Conservation (phyloP, 2,888 invertebrate genomes). For the Antitype chi region DNA sequence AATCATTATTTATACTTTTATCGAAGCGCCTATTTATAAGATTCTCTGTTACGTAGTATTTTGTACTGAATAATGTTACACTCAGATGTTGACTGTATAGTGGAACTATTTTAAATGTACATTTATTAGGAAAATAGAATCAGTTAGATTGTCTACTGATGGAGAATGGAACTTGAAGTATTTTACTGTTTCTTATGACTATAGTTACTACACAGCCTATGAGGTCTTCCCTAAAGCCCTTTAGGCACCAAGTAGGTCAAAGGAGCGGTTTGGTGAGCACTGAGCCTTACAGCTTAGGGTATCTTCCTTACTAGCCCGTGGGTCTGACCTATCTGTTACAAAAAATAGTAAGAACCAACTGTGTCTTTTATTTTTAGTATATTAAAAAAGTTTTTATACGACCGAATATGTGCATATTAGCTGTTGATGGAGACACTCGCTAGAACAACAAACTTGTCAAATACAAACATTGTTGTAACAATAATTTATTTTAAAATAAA, state of each 20-base stretch:
- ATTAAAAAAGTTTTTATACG: conserved; percentile 56
- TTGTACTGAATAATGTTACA: conserved; percentile 59
- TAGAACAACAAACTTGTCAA: conserved; percentile 63
- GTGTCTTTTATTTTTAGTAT: conserved; percentile 61
- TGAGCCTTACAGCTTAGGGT: conserved; percentile 24
- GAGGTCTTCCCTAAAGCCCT: conserved; percentile 12
- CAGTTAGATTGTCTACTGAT: conserved; percentile 35
- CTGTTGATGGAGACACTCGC: conserved; percentile 54
- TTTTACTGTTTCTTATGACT: conserved; percentile 53
- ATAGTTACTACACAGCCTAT: conserved; percentile 41
- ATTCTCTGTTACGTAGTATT: conserved; percentile 58
- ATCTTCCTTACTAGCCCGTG: not conserved
- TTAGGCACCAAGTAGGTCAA: conserved; percentile 16
- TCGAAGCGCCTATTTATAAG: conserved; percentile 60
- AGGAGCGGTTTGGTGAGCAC: conserved; percentile 1
- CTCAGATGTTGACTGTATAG: conserved; percentile 30
- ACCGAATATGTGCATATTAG: conserved; percentile 58
- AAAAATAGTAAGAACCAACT: conserved; percentile 49
- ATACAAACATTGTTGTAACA: conserved; percentile 63
- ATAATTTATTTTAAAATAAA: conserved; percentile 65
- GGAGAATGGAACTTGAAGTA: conserved; percentile 57
- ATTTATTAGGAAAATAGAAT: conserved; percentile 42
- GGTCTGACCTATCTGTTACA: conserved; percentile 25
- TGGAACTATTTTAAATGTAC: conserved; percentile 49
- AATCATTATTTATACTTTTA: conserved; percentile 58